Evolutionary conservation across 2,888 invertebrate species (phyloP).

Genomic region (Synanthedon andrenaeformis): DNA sequence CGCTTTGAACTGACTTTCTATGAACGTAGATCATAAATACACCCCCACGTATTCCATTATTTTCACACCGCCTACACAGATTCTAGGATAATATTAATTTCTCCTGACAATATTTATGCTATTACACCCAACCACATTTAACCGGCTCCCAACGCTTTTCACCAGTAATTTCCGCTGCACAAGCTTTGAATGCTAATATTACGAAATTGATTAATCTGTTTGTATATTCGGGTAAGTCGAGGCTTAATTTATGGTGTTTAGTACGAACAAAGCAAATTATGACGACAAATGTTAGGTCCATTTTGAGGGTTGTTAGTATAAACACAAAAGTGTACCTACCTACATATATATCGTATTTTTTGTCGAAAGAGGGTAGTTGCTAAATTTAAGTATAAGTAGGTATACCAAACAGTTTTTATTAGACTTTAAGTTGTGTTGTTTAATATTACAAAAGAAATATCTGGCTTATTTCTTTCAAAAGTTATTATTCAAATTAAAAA

Average conservation of each 20-base stretch:
- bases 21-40: no score
- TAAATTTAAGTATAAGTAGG: no score
- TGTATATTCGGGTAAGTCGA: conserved; percentile 2
- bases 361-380: background rate
- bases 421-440: no score
- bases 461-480: no score
- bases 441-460: no score
- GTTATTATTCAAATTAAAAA: no score
- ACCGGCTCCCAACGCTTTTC: conserved; percentile 1
- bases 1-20: no score
- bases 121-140: background rate
- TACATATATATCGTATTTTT: no score
- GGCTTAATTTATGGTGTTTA: conserved; percentile 1
- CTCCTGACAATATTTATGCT: no score
- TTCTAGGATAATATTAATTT: no score
- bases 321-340: background rate
- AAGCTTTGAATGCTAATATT: conserved; percentile 1
- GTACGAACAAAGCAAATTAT: conserved; percentile 2
- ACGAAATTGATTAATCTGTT: conserved; percentile 3
- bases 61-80: background rate
- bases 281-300: background rate
- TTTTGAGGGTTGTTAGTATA: background rate
- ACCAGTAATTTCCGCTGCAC: background rate
- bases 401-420: no score
- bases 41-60: no score